These are phyloP conservation scores for Masnerella sp. DNA, from an alignment of 2,888 invertebrate genomes.

Conservation along the genomic window DNA sequence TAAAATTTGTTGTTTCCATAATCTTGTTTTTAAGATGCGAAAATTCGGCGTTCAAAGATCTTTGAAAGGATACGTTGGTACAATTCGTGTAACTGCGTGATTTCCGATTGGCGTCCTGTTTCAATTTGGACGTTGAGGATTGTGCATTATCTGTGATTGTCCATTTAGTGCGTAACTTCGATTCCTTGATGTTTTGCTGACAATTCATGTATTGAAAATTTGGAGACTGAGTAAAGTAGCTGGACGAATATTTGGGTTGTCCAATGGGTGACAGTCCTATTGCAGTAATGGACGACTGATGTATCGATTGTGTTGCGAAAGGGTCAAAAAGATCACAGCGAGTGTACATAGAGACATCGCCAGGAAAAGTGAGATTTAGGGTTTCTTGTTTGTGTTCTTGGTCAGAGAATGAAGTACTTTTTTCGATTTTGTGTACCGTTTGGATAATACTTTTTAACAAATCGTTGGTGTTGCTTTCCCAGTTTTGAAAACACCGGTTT, in stretches of 20 bases:
- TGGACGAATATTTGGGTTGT: constrained; percentile 37
- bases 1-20: constrained; percentile 62
- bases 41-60: constrained; percentile 70
- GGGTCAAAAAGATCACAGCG: constrained; percentile 64
- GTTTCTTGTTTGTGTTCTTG: constrained; percentile 60
- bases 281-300: constrained; percentile 10
- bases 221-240: constrained; percentile 49
- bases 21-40: constrained; percentile 68
- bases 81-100: constrained; percentile 58
- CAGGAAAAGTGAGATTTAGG: constrained; percentile 69
- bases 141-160: constrained; percentile 69
- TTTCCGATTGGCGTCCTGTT: constrained; percentile 58
- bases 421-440: constrained; percentile 67
- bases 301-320: constrained; percentile 15
- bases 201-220: constrained; percentile 61
- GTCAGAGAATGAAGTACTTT: constrained; percentile 38
- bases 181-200: constrained; percentile 66
- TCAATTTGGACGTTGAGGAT: constrained; percentile 50
- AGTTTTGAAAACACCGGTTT: constrained; percentile 65
- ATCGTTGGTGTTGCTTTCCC: constrained; percentile 70
- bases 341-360: constrained; percentile 72
- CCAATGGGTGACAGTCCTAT: constrained; percentile 35
- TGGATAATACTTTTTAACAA: constrained; percentile 67
- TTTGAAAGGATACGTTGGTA: constrained; percentile 52
- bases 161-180: constrained; percentile 72